A percentile compares a stretch with the other conserved stretches of the same genome.
Evolutionary conservation across 2,797 vertebrate species (phyloP).

Genomic region (Melanogrammus aeglefinus): DNA sequence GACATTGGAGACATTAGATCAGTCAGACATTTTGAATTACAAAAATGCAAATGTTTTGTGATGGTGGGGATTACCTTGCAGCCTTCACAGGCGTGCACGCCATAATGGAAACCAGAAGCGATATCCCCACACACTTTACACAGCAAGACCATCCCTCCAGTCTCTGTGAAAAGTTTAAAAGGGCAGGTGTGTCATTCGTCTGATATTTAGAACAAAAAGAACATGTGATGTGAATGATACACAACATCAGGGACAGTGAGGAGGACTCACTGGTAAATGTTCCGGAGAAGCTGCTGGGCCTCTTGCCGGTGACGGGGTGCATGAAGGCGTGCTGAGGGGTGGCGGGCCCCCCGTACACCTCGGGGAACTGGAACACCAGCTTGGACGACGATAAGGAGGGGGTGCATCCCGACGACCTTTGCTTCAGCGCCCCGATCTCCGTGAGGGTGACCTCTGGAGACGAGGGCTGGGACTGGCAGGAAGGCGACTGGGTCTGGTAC

Average conservation of each 20-base stretch:
- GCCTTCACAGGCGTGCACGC: constrained; percentile 80
- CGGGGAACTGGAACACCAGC: constrained; percentile 81
- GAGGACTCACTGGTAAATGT: constrained; percentile 77
- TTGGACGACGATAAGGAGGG: constrained; percentile 62
- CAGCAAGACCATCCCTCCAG: constrained; percentile 80
- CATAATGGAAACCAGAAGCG: constrained; percentile 82
- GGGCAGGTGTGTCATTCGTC: constrained; percentile 29
- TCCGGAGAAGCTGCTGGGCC: constrained; percentile 70
- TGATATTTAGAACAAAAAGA: not conserved
- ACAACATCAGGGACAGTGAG: too few relatives aligned
- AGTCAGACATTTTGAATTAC: not conserved
- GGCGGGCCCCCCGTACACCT: constrained; percentile 62
- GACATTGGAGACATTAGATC: not conserved
- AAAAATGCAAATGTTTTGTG: not conserved
- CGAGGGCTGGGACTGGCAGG: constrained; percentile 73
- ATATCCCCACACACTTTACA: constrained; percentile 83
- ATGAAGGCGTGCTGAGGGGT: constrained; percentile 63
- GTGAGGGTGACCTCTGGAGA: constrained; percentile 80
- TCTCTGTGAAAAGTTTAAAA: constrained; percentile 62
- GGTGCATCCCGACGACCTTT: constrained; percentile 47
- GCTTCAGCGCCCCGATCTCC: constrained; percentile 75
- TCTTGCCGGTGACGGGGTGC: constrained; percentile 70
- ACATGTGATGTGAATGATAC: not conserved
- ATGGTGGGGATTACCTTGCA: constrained; percentile 73
- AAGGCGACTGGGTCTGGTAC: constrained; percentile 79